Percentiles rank a stretch among this genome's conserved stretches.
phyloP scores from a whole-genome alignment of 1,140 invertebrate species.

The Pseudoatta argentina region DNA sequence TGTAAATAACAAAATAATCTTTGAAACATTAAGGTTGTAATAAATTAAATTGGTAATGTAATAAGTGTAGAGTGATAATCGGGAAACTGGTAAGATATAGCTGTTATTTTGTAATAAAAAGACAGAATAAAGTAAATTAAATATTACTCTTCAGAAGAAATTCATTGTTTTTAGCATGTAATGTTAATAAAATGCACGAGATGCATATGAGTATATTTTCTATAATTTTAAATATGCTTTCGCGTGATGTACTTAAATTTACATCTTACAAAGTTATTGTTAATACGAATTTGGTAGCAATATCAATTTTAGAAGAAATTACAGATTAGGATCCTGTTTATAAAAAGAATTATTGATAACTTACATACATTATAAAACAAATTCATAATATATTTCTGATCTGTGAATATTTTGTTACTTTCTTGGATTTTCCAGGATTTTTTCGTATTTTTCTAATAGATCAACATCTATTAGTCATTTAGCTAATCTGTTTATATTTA shows the following conservation, averaged over 20 bases:
- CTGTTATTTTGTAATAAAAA: not conserved
- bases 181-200: not conserved
- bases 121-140: not conserved
- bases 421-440: slow-evolving; percentile 30
- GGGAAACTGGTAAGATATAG: not conserved
- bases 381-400: not conserved
- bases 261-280: not conserved
- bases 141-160: slow-evolving; percentile 2
- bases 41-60: not conserved
- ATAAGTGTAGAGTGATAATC: not conserved
- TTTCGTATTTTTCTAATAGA: slow-evolving; percentile 39
- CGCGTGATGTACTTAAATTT: not conserved
- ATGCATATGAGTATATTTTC: not conserved
- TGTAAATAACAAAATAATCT: not conserved
- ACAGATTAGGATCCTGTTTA: too few species aligned
- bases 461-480: slow-evolving; percentile 48
- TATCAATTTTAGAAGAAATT: not conserved
- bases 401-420: slow-evolving; percentile 48
- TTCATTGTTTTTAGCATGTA: not conserved
- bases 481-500: not conserved
- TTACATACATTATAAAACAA: not conserved
- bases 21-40: not conserved
- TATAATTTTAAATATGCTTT: not conserved
- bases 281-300: not conserved
- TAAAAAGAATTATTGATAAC: too few species aligned